These are phyloP conservation scores for Erethizon dorsatum DNA, from an alignment of 2,797 vertebrate species.

Conservation along the genomic window DNA sequence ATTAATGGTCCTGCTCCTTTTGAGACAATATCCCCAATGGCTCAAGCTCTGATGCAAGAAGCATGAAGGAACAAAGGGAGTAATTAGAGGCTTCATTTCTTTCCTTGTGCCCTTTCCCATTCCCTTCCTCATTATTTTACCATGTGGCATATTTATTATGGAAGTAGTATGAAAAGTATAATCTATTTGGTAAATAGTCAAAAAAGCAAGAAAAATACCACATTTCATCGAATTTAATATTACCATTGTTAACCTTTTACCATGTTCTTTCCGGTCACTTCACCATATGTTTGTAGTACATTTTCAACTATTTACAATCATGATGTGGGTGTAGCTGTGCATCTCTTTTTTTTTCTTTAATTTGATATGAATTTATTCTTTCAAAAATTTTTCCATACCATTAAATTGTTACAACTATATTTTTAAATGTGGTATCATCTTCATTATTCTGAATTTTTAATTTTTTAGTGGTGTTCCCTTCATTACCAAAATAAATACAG, in stretches of 20 bases:
- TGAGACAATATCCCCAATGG: background rate
- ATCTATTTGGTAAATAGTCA: background rate
- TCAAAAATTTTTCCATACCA: background rate
- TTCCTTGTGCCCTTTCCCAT: background rate
- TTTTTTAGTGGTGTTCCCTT: background rate
- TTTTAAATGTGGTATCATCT: background rate
- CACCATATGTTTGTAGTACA: background rate
- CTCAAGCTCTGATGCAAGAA: background rate
- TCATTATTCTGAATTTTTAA: background rate
- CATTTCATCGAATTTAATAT: background rate
- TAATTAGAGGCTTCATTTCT: constrained; percentile 17
- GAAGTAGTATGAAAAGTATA: background rate
- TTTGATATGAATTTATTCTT: background rate
- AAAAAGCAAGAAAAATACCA: background rate
- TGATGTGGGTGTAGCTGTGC: background rate
- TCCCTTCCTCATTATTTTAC: background rate
- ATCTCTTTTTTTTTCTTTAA: background rate
- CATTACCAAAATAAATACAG: background rate
- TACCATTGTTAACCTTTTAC: background rate
- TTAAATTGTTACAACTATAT: background rate
- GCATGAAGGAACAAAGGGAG: background rate
- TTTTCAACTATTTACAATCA: background rate
- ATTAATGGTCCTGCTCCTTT: background rate
- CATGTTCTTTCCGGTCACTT: background rate
- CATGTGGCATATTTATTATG: background rate